Conservation (phyloP, 2,797 vertebrate genomes). For the Anabacerthia variegaticeps region DNA sequence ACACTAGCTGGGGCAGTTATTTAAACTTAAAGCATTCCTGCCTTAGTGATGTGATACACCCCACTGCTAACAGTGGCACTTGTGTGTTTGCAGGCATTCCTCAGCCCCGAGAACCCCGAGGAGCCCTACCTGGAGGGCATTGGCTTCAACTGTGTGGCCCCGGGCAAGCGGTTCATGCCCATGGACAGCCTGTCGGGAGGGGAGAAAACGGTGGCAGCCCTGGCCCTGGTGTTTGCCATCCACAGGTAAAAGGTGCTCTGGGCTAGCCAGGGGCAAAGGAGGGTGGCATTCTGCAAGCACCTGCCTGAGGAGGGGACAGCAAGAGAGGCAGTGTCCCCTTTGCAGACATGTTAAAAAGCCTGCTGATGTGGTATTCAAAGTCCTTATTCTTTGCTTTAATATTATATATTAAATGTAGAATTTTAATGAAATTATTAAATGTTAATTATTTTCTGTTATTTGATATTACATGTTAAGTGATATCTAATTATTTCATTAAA, state of each 20-base stretch:
- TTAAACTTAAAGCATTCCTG: not conserved
- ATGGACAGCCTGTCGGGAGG: constrained; percentile 97
- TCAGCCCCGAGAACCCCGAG: constrained; percentile 90
- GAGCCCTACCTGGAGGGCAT: constrained; percentile 94
- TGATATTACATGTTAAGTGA: not conserved
- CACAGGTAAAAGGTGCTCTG: constrained; percentile 82
- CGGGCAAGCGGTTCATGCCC: constrained; percentile 94
- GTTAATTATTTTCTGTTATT: not conserved
- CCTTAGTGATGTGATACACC: not conserved
- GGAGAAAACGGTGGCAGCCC: constrained; percentile 91
- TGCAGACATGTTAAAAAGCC: not conserved
- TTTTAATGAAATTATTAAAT: not conserved
- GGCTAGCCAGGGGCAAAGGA: not conserved
- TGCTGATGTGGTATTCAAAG: not conserved
- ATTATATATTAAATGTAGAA: not conserved
- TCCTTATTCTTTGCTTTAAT: not conserved
- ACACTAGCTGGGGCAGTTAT: not conserved
- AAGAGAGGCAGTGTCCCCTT: not conserved
- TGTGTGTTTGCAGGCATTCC: constrained; percentile 84
- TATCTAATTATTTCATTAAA: not conserved
- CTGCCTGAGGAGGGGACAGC: not conserved
- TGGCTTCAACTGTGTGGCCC: constrained; percentile 91
- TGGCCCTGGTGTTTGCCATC: constrained; percentile 92
- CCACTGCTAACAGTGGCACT: not conserved
- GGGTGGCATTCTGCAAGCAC: fast-evolving